Base-by-base conservation (phyloP, 23 tunicate species). In the Trididemnum clinides region DNA sequence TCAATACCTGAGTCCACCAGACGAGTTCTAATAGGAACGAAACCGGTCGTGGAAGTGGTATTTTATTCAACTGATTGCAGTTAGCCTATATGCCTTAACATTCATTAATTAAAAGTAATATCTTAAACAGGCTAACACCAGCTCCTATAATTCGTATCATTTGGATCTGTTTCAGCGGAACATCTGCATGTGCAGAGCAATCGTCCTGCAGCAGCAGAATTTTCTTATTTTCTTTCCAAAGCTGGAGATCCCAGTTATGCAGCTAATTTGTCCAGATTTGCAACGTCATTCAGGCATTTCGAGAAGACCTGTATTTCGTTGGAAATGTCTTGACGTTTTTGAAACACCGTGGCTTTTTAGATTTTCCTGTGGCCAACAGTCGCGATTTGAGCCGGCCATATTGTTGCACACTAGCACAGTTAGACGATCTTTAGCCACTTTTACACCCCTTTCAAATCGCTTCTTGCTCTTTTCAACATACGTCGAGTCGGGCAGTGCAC, bases 401-500 rank as follows among this genome's bases (percentile, higher is more conserved):
- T 54, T 78, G 65, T 51, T 51, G 50, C 83, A 78, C 34, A 51
- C 64, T 26, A 73, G 57, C 54, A 78, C 66, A 50, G 83, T 50
- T 51, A 51, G 36, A 50, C 66, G 65, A 51, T 78, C 66, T 51
- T 50, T 78, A 50, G 66, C 66, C 80, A 74, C 57, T 74, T 74
- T 35, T 38, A 35, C 80, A 27, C 58, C 57, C 57, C 57, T 74
- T 74, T 74, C 30, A 74, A 74, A 74, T 38, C 58, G 80, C 58
- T 39, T 74, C 30, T 74, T 74, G 58, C 58, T 38, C 30, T 74
- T 37, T 74, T 74, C 58, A 44, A 74, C 80, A 37, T 74, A 37
- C 57, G 80, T 74, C 58, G 80, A 74, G 57, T 54, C 66, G 39
- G 83, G 83, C 21, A 51, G 65, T 78, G 83, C 66, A 36, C 83